Base-by-base conservation (phyloP, 2,888 invertebrate genomes). In the Koerneria pararmatus region DNA sequence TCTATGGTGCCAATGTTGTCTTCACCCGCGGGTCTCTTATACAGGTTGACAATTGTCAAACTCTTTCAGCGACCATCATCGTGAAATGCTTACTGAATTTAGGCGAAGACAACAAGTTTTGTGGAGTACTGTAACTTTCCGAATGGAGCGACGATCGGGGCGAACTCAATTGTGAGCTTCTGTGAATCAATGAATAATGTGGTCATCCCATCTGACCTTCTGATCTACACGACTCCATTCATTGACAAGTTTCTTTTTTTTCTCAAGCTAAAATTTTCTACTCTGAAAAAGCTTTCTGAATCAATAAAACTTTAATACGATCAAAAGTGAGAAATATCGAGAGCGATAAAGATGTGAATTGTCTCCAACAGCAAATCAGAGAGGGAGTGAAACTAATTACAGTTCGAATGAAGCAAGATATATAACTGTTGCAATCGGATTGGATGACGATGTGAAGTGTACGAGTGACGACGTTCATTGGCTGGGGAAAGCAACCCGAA, bases 371-470 rank as follows among this genome's bases (percentile, higher is more conserved):
- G n/a, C n/a, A n/a, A n/a, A n/a, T n/a, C n/a, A n/a, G n/a, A n/a
- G n/a, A n/a, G n/a, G n/a, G n/a, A n/a, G n/a, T n/a, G n/a, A n/a
- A n/a, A n/a, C n/a, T n/a, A n/a, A n/a, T n/a, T n/a, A n/a, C n/a
- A n/a, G n/a, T n/a, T n/a, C n/a, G n/a, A n/a, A n/a, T n/a, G n/a
- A n/a, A n/a, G n/a, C n/a, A n/a, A n/a, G n/a, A n/a, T n/a, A n/a
- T n/a, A 69, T 71, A 35, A 74, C 69, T 8, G 56, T 72, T 27
- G 65, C 70, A 15, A 53, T 76, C 24, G 58, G 68, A 4, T 69
- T 68, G 6, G 54, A 57, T 0, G 66, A 69, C n/a, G 74, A 76
- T 66, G 66, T 76, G n/a, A 76, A 76, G 65, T 65, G 35, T 54
- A 67, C 49, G 31, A 46, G 54, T 54, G 51, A 67, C 27, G 56